Evolutionary conservation across 1,140 invertebrate species (phyloP).

Genomic region (Camponotus floridanus): DNA sequence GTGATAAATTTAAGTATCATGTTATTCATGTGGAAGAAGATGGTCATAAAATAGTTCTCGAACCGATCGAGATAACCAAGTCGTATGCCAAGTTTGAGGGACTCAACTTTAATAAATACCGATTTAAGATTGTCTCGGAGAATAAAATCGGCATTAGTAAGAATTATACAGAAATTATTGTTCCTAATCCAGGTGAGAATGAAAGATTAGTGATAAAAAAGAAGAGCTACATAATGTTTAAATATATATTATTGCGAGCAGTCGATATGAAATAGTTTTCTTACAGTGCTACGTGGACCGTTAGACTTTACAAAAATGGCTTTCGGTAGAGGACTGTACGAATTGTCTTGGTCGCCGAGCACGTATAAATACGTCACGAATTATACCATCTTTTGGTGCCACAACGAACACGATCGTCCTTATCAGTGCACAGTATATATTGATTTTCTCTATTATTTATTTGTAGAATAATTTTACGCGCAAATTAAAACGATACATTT

Average conservation of each 20-base stretch:
- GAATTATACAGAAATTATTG: conserved; percentile 87
- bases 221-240: not conserved
- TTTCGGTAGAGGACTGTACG: conserved; percentile 89
- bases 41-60: conserved; percentile 71
- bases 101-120: conserved; percentile 84
- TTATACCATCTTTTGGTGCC: conserved; percentile 93
- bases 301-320: conserved; percentile 89
- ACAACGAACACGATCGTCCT: conserved; percentile 87
- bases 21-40: conserved; percentile 82
- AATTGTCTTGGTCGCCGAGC: conserved; percentile 89
- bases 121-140: conserved; percentile 86
- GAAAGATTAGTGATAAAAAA: conserved; percentile 59
- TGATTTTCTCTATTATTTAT: not conserved
- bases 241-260: not conserved
- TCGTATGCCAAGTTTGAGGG: conserved; percentile 87
- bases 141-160: conserved; percentile 88
- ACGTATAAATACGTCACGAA: conserved; percentile 82
- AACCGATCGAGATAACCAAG: conserved; percentile 83
- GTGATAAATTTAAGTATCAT: conserved; percentile 86
- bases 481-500: too few species aligned
- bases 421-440: conserved; percentile 87
- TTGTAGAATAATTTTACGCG: not conserved
- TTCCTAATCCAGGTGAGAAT: conserved; percentile 88
- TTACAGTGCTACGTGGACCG: conserved; percentile 85
- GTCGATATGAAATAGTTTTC: conserved; percentile 52